Conservation (phyloP, 2,113 vertebrate genomes). For the Ramphastos sulfuratus region DNA sequence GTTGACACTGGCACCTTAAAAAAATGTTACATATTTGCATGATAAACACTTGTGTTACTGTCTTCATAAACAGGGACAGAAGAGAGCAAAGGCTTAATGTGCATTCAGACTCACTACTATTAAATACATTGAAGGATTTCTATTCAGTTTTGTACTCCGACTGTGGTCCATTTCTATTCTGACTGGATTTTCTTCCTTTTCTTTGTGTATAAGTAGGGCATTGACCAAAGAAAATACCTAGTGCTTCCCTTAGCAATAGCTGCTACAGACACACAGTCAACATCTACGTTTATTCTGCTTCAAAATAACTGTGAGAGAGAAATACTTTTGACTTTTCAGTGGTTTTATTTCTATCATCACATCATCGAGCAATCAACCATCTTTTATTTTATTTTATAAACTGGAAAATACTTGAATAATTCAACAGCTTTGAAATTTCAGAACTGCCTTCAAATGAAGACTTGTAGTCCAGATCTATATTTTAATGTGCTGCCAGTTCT, state of each 20-base stretch:
- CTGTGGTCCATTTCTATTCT: background rate
- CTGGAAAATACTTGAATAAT: constrained; percentile 70
- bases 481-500: constrained; percentile 70
- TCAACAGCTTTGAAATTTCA: constrained; percentile 66
- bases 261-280: background rate
- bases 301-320: background rate
- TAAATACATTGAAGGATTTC: background rate
- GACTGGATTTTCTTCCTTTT: background rate
- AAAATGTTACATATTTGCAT: background rate
- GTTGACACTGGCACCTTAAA: background rate
- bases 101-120: background rate
- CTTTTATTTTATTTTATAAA: constrained; percentile 58
- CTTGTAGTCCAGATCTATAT: constrained; percentile 49
- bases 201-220: background rate
- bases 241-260: background rate
- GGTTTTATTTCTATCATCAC: constrained; percentile 5
- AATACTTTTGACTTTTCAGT: background rate
- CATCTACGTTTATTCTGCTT: background rate
- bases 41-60: background rate
- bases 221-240: background rate
- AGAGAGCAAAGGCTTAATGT: background rate
- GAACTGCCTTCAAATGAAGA: background rate
- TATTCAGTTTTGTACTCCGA: background rate
- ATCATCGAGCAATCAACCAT: constrained; percentile 51
- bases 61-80: background rate